phyloP scores from a whole-genome alignment of 2,113 vertebrate species.

The Emydura subglobosa region DNA sequence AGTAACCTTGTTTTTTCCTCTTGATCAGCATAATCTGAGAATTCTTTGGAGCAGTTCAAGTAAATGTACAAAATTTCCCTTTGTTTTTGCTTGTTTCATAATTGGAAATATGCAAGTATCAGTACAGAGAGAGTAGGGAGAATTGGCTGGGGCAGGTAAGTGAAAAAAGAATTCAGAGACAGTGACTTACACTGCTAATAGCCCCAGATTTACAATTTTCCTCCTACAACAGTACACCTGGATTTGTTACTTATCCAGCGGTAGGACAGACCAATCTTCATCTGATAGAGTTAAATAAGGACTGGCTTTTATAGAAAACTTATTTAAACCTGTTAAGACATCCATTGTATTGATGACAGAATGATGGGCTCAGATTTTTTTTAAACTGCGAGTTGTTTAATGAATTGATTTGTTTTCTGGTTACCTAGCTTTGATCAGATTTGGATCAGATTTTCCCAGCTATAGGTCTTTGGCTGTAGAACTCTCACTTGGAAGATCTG shows the following conservation, averaged over 20 bases:
- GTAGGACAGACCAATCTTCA: background rate
- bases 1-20: too few species aligned
- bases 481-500: background rate
- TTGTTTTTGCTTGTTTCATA: background rate
- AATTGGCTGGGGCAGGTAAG: background rate
- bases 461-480: background rate
- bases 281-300: background rate
- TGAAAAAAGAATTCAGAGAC: background rate
- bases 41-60: background rate
- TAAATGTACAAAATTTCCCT: background rate
- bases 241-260: background rate
- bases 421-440: background rate
- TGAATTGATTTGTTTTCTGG: background rate
- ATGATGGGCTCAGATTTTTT: background rate
- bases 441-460: background rate
- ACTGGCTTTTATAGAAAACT: background rate
- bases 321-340: background rate
- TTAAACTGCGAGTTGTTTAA: background rate
- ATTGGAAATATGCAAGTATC: background rate
- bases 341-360: background rate
- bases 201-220: background rate
- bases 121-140: background rate
- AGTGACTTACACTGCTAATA: background rate
- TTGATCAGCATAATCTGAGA: background rate
- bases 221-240: background rate